phyloP scores from a whole-genome alignment of 2,888 invertebrate species.

The Mamestra brassicae region DNA sequence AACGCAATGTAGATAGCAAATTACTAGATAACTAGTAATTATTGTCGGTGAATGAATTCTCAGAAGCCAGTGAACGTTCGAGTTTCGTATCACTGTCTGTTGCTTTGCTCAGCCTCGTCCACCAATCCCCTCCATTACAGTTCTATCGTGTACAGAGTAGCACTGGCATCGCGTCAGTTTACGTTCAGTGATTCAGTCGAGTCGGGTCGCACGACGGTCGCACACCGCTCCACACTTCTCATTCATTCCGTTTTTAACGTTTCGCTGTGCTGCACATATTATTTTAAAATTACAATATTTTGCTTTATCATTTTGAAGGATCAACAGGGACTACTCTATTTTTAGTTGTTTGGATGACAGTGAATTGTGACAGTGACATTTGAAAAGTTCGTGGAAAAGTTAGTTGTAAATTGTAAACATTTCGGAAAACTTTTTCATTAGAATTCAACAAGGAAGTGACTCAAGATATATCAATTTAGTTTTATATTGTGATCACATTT shows the following conservation, averaged over 20 bases:
- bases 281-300: slow-evolving; percentile 8
- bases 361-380: slow-evolving; percentile 50
- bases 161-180: slow-evolving; percentile 34
- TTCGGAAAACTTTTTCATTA: slow-evolving; percentile 40
- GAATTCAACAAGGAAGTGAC: slow-evolving; percentile 50
- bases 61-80: slow-evolving; percentile 82
- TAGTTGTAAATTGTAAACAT: slow-evolving; percentile 38
- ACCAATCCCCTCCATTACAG: slow-evolving; percentile 66
- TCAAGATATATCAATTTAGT: slow-evolving; percentile 20
- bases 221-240: neutral
- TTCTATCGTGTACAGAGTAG: slow-evolving; percentile 35
- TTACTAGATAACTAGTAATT: slow-evolving; percentile 79
- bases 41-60: slow-evolving; percentile 84
- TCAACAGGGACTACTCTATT: slow-evolving; percentile 32
- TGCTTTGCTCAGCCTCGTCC: slow-evolving; percentile 71
- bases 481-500: slow-evolving; percentile 47
- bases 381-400: slow-evolving; percentile 21
- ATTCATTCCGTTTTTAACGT: slow-evolving; percentile 39
- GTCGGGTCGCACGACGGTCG: slow-evolving; percentile 39
- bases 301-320: neutral
- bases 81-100: slow-evolving; percentile 76
- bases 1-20: slow-evolving; percentile 76
- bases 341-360: slow-evolving; percentile 17
- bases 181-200: slow-evolving; percentile 16
- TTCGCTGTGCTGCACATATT: slow-evolving; percentile 14